phyloP scores from a whole-genome alignment of 2,113 vertebrate species.

The Brachypodius melanocephalos region DNA sequence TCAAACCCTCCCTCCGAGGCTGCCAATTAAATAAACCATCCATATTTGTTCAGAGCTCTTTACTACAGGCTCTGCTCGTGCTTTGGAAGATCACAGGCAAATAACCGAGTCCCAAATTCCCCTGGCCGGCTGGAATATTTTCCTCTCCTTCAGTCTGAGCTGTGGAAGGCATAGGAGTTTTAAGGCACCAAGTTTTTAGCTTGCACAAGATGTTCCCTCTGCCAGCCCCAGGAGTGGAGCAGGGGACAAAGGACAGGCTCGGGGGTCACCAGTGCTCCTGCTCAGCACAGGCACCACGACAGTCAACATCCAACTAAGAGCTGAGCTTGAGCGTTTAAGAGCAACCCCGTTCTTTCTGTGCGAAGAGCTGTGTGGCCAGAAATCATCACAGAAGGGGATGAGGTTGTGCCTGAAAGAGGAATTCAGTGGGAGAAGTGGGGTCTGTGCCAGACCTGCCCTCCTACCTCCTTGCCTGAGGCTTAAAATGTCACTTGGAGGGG shows the following conservation, averaged over 20 bases:
- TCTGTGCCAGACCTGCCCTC: background rate
- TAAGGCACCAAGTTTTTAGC: background rate
- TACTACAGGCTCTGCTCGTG: background rate
- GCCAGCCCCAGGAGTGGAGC: background rate
- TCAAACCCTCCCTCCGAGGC: background rate
- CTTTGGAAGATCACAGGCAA: background rate
- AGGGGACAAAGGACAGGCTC: background rate
- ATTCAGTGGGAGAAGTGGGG: background rate
- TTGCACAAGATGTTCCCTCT: fast-evolving
- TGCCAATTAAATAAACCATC: background rate
- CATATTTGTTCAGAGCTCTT: background rate
- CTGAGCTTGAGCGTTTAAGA: background rate
- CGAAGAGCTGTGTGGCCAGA: background rate
- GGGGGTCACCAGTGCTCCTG: background rate
- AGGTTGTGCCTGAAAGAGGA: background rate
- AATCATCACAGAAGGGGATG: background rate
- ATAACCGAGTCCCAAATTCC: background rate
- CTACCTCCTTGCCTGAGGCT: background rate
- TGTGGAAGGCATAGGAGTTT: background rate
- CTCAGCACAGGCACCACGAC: fast-evolving
- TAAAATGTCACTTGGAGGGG: background rate
- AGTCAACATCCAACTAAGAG: background rate
- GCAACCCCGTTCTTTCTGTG: background rate
- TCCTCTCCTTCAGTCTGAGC: background rate
- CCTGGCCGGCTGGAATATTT: background rate